Evolutionary conservation across 2,113 vertebrate species (phyloP).

Genomic region (Pterophyllum scalare): DNA sequence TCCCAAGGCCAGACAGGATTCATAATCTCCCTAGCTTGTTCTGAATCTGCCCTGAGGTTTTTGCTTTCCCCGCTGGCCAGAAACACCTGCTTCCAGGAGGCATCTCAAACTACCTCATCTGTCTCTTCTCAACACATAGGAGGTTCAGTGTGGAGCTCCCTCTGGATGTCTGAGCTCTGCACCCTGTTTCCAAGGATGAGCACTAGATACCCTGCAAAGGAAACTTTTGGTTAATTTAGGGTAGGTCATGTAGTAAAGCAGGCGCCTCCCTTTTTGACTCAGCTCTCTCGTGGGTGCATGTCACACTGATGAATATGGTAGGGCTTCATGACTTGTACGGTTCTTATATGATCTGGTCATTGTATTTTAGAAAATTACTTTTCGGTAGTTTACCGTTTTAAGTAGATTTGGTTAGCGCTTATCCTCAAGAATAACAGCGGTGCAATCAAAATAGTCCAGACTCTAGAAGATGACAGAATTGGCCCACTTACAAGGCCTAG

Average conservation of each 20-base stretch:
- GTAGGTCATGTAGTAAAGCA: not conserved
- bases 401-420: not conserved
- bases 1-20: conserved; percentile 20
- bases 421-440: conserved; percentile 11
- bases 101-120: conserved; percentile 29
- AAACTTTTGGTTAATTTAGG: conserved; percentile 11
- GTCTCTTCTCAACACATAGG: conserved; percentile 31
- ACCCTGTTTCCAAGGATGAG: conserved; percentile 17
- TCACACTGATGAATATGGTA: not conserved
- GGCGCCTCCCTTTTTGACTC: not conserved
- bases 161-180: not conserved
- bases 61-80: conserved; percentile 36
- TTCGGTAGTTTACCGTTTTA: not conserved
- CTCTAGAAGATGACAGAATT: conserved; percentile 19
- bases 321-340: not conserved
- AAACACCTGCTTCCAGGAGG: conserved; percentile 42
- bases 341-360: too few relatives aligned
- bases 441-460: not conserved
- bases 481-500: conserved; percentile 44
- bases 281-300: not conserved
- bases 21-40: conserved; percentile 34
- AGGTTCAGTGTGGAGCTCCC: conserved; percentile 18
- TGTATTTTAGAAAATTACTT: not conserved
- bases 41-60: conserved; percentile 30
- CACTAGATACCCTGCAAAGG: not conserved